Evolutionary conservation across 2,797 vertebrate genomes (phyloP), one percentile per base, ranked within the genome.

Genomic region (Enteromius fasciolatus): DNA sequence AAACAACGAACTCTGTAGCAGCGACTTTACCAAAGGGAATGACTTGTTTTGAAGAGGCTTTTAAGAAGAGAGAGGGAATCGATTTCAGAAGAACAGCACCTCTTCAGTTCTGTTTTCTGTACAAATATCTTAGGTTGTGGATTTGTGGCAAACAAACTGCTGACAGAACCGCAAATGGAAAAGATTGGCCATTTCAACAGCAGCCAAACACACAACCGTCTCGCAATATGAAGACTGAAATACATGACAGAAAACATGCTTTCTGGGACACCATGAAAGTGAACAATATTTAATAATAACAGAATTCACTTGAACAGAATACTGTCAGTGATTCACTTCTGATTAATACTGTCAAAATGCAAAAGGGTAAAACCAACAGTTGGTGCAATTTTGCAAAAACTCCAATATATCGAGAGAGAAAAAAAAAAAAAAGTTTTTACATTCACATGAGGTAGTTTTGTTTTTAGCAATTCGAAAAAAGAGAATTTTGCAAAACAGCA

Each of bases 21-120:
- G 25, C 14, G 64, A 84, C 82, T 86, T 84, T 76, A 82, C 82
- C 79, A 63, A 82, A 76, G 69, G 23, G 54, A 64, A 80, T 66
- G 78, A 73, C 75, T 81, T 69, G 69, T 69, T 79, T 87, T 78
- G 76, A 81, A 76, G 63, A 57, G 63, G 39, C 82, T 85, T 87
- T 87, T 70, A 85, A 83, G 67, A 78, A 80, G 59, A 81, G n/a
- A 41, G 73, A 74, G 59, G 50, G 59, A 85, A 83, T 87, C 68
- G 18, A 85, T 81, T 80, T 72, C 57, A 80, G 68, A 81, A 44
- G 33, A 81, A 50, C 33, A 69, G 67, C 57, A 70, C 50, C 33
- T 57, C 79, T 31, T 78, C 74, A 31, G 70, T 54, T 78, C 74
- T 78, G 83, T 64, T 82, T 81, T 57, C 75, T 78, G 44, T 72